Conservation (phyloP, 2,797 vertebrate species). For the Hirundo rustica region DNA sequence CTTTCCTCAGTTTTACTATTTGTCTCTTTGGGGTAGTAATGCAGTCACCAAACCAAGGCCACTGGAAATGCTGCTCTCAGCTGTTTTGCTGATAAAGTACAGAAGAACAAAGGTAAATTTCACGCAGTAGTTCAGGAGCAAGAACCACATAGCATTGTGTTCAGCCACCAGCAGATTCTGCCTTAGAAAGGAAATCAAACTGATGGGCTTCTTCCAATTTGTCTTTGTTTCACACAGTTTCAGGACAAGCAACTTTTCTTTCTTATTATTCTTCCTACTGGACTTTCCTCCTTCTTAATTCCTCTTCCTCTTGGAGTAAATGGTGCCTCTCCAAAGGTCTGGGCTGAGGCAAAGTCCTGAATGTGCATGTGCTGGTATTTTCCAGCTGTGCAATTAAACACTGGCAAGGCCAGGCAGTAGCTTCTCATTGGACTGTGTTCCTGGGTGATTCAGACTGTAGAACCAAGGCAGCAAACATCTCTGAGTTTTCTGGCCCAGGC, state of each 20-base stretch:
- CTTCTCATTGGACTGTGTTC: not conserved
- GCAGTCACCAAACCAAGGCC: not conserved
- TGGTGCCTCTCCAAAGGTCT: not conserved
- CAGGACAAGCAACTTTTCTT: not conserved
- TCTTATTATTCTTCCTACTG: not conserved
- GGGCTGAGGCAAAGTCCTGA: not conserved
- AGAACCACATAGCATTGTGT: not conserved
- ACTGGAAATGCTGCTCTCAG: not conserved
- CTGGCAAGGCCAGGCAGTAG: not conserved
- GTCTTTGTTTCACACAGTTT: not conserved
- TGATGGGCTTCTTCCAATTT: not conserved
- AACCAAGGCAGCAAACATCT: not conserved
- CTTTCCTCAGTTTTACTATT: not conserved
- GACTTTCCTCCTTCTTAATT: not conserved
- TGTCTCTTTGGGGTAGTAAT: not conserved
- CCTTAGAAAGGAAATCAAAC: not conserved
- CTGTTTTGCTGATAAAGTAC: not conserved
- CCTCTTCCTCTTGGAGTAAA: not conserved
- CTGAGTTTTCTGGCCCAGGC: not conserved
- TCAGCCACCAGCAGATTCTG: not conserved
- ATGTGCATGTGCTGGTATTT: not conserved
- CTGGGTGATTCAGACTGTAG: not conserved
- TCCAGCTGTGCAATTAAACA: not conserved
- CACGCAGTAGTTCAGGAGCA: not conserved
- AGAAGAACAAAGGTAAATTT: not conserved